These are phyloP conservation scores for Falcaria lacertinaria DNA, from an alignment of 2,888 invertebrate genomes.

Conservation along the genomic window DNA sequence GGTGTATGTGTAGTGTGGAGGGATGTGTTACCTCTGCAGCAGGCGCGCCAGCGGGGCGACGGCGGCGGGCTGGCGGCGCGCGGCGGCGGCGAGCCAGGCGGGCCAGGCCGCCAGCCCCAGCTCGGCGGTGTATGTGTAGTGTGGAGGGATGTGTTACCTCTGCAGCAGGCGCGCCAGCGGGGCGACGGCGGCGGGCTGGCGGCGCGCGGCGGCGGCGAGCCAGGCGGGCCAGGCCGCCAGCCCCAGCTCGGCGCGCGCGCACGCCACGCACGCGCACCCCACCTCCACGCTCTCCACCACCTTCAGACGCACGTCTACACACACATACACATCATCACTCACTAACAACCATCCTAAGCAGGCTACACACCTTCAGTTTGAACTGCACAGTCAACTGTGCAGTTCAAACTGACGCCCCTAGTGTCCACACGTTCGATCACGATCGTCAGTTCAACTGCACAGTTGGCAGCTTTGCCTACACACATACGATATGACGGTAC, in stretches of 20 bases:
- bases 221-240: constrained; percentile 60
- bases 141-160: constrained; percentile 41
- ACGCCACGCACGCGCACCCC: constrained; percentile 68
- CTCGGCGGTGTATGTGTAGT: no score
- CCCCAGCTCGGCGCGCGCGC: constrained; percentile 63
- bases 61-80: constrained; percentile 29
- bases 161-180: constrained; percentile 57
- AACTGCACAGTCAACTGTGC: no score
- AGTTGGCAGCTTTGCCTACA: no score
- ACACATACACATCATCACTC: no score
- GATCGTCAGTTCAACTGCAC: no score
- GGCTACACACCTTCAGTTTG: no score
- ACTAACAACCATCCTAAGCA: no score
- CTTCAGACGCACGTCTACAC: constrained; percentile 61
- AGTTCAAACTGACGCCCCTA: no score
- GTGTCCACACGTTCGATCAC: no score
- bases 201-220: constrained; percentile 39
- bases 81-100: constrained; percentile 41
- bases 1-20: no score
- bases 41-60: constrained; percentile 57
- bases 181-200: constrained; percentile 38
- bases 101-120: constrained; percentile 66
- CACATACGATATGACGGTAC: no score
- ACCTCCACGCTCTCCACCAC: constrained; percentile 60
- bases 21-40: constrained; percentile 47